Evolutionary conservation across 2,888 invertebrate species (phyloP).

Genomic region (Zeuzera pyrina): DNA sequence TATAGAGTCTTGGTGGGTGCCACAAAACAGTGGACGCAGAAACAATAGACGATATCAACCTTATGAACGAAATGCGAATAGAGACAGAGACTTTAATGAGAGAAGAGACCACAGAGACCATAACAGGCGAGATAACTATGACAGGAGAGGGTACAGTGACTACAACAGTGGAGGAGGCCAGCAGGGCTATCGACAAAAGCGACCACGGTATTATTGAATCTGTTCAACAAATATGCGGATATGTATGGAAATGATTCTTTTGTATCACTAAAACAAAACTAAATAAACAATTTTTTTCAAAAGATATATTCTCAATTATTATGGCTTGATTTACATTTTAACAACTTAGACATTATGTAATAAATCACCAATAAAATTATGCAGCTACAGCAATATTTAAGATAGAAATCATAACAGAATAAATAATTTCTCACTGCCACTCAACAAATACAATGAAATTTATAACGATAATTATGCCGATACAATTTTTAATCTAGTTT

Average conservation of each 20-base stretch:
- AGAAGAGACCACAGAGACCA: not conserved
- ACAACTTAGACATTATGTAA: constrained; percentile 71
- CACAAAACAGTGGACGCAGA: constrained; percentile 33
- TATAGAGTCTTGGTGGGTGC: constrained; percentile 69
- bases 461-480: constrained; percentile 69
- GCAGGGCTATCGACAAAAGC: constrained; percentile 19
- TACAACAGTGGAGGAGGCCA: constrained; percentile 18
- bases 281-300: constrained; percentile 45
- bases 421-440: constrained; percentile 69
- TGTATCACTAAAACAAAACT: constrained; percentile 19
- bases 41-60: constrained; percentile 37
- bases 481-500: constrained; percentile 45
- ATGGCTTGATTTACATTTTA: constrained; percentile 73
- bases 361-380: constrained; percentile 67
- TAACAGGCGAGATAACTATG: constrained; percentile 16
- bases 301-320: constrained; percentile 73
- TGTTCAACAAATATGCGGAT: no score
- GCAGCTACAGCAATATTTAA: constrained; percentile 60
- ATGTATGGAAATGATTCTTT: not conserved
- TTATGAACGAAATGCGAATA: constrained; percentile 23
- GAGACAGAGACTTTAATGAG: constrained; percentile 2
- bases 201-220: constrained; percentile 24
- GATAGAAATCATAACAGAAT: constrained; percentile 57
- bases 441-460: constrained; percentile 66
- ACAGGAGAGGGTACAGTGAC: constrained; percentile 23